phyloP scores from a whole-genome alignment of 2,113 vertebrate species.

The Atrichornis clamosus region DNA sequence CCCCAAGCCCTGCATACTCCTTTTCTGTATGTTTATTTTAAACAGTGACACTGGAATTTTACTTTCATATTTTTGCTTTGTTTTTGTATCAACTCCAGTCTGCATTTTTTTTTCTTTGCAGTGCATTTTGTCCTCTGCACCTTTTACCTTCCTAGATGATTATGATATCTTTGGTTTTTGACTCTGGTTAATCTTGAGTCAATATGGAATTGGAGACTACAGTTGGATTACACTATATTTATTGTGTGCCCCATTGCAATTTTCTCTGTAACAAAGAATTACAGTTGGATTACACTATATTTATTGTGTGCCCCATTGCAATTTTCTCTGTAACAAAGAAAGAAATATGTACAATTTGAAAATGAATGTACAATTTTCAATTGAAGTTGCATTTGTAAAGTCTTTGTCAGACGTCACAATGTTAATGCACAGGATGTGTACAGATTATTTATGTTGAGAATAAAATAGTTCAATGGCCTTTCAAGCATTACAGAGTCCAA shows the following conservation, averaged over 20 bases:
- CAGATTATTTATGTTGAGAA: constrained; percentile 69
- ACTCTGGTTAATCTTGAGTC: constrained; percentile 54
- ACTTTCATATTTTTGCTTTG: constrained; percentile 70
- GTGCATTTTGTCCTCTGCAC: constrained; percentile 52
- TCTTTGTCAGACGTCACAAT: constrained; percentile 52
- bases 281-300: constrained; percentile 63
- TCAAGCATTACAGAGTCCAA: constrained; percentile 58
- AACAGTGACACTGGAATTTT: constrained; percentile 75
- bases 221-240: constrained; percentile 68
- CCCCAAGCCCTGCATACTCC: neutral
- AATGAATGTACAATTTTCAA: constrained; percentile 70
- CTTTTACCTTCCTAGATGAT: constrained; percentile 61
- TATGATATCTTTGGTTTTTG: constrained; percentile 42
- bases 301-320: constrained; percentile 70
- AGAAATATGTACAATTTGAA: constrained; percentile 68
- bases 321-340: constrained; percentile 61
- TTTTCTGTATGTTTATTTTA: constrained; percentile 63
- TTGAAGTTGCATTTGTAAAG: constrained; percentile 66
- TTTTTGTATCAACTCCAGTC: constrained; percentile 12
- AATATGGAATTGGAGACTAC: constrained; percentile 59
- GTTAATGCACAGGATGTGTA: constrained; percentile 65
- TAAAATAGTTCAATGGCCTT: constrained; percentile 59
- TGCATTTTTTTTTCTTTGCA: neutral
- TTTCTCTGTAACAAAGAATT: constrained; percentile 62
- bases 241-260: constrained; percentile 66